Percentiles rank a stretch among this genome's conserved stretches.
phyloP scores from a whole-genome alignment of 2,797 vertebrate species.

The Poliocrania exsul region DNA sequence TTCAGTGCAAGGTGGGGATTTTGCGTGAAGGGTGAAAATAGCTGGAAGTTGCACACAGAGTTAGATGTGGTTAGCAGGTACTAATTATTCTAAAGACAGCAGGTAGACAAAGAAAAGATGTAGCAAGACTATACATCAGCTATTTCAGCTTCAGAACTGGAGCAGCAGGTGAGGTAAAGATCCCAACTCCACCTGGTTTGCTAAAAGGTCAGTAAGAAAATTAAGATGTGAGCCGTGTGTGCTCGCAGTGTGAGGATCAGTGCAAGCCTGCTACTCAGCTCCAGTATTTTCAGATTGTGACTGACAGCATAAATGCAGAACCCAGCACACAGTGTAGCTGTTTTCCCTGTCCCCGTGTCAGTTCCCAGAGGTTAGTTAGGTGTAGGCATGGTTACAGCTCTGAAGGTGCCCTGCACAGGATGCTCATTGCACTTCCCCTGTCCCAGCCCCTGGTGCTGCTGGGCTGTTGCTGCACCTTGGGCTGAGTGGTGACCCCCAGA shows the following conservation, averaged over 20 bases:
- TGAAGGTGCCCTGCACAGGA: neutral
- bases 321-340: neutral
- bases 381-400: neutral
- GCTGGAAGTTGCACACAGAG: neutral
- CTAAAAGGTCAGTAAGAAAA: conserved; percentile 10
- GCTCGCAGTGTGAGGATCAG: neutral
- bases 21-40: neutral
- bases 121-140: neutral
- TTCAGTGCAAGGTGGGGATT: neutral
- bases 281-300: neutral
- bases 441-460: accelerated
- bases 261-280: neutral
- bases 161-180: neutral
- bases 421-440: neutral
- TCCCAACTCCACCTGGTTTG: neutral
- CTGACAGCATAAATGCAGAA: conserved; percentile 3
- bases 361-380: neutral
- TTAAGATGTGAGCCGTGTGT: neutral
- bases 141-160: neutral
- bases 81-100: neutral
- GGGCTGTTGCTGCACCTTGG: neutral
- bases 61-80: neutral
- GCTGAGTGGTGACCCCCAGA: neutral
- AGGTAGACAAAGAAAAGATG: accelerated
- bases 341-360: neutral